phyloP scores from a whole-genome alignment of 53 echinoderm and acorn worm genomes.

The Stichopus horrens region DNA sequence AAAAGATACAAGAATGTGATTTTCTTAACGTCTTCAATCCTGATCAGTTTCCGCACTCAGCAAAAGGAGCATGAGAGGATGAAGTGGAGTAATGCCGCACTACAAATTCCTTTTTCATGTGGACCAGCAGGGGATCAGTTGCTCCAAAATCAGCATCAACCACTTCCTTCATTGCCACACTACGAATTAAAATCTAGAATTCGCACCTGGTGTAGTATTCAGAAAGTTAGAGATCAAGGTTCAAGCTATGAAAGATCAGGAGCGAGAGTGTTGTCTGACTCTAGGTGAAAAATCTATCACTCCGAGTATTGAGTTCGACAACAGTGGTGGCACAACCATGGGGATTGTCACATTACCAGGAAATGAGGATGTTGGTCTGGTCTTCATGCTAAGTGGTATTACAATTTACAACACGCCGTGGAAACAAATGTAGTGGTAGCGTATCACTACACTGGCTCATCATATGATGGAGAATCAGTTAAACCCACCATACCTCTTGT shows the following conservation, averaged over 20 bases:
- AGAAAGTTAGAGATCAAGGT: conserved; percentile 50
- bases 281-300: conserved; percentile 74
- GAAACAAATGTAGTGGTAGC: conserved; percentile 44
- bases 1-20: neutral
- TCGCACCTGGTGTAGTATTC: conserved; percentile 63
- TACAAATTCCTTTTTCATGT: conserved; percentile 45
- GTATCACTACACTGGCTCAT: conserved; percentile 14
- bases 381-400: conserved; percentile 43
- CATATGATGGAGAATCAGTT: neutral
- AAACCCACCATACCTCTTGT: conserved; percentile 15
- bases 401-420: conserved; percentile 43
- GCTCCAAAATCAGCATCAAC: conserved; percentile 28
- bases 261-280: conserved; percentile 70
- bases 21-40: neutral
- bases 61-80: neutral
- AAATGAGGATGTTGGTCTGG: conserved; percentile 21
- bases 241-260: conserved; percentile 36
- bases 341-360: conserved; percentile 43
- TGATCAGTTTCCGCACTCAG: neutral
- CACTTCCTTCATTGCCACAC: conserved; percentile 51
- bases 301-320: conserved; percentile 65
- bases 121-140: conserved; percentile 47
- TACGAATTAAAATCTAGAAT: conserved; percentile 48
- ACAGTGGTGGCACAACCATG: conserved; percentile 19
- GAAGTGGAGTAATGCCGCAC: conserved; percentile 43